Percentiles rank a stretch among this genome's conserved stretches.
These are phyloP conservation scores for Pyrrhosoma nymphula DNA, from an alignment of 2,888 invertebrate species.

Conservation along the genomic window DNA sequence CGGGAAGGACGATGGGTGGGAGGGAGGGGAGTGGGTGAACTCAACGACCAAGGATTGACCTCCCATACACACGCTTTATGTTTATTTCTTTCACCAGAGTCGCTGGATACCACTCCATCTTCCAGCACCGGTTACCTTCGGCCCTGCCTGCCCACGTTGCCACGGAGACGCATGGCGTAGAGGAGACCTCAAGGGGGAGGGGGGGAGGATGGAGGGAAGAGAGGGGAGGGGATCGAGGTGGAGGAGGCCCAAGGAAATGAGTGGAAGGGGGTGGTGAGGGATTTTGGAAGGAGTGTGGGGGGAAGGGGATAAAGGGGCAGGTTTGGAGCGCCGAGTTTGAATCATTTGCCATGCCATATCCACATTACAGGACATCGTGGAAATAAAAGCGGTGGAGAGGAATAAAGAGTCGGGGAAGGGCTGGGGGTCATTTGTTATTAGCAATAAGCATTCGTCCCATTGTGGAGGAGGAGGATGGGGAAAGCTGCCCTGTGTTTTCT, in stretches of 20 bases:
- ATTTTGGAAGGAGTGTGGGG: background rate
- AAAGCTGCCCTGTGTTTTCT: slow-evolving; percentile 43
- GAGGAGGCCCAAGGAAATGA: background rate
- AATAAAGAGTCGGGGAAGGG: background rate
- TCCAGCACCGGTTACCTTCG: slow-evolving; percentile 59
- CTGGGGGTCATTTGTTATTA: slow-evolving; percentile 47
- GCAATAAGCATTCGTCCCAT: slow-evolving; percentile 50
- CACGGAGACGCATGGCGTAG: slow-evolving; percentile 34
- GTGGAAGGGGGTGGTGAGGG: background rate
- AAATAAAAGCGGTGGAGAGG: slow-evolving; percentile 30
- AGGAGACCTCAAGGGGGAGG: background rate
- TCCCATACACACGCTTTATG: slow-evolving; percentile 60
- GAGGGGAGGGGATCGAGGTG: background rate
- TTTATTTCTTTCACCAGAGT: slow-evolving; percentile 65
- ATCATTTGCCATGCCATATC: slow-evolving; percentile 65
- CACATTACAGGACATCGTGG: slow-evolving; percentile 48
- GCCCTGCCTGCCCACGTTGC: slow-evolving; percentile 54
- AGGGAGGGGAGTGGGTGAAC: background rate
- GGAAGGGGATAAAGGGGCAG: background rate
- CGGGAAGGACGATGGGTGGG: no score
- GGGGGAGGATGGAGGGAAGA: background rate
- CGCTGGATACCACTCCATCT: slow-evolving; percentile 65
- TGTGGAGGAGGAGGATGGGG: slow-evolving; percentile 14
- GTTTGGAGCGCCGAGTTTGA: slow-evolving; percentile 19
- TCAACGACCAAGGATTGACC: slow-evolving; percentile 59